These are phyloP conservation scores for Platichthys flesus DNA, from an alignment of 2,113 vertebrate genomes.

Conservation along the genomic window DNA sequence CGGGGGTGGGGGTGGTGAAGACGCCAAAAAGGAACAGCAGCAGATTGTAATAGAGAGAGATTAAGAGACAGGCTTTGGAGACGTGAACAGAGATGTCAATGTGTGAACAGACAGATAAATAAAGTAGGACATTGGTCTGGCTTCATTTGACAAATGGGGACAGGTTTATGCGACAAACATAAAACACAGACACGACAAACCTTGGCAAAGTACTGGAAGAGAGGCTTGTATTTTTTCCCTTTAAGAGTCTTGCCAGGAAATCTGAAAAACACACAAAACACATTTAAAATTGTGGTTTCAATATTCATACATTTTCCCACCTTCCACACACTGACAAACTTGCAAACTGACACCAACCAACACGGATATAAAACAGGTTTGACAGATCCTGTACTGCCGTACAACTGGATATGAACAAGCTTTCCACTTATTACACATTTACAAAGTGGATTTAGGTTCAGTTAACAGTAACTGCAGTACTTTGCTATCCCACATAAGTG, in stretches of 20 bases:
- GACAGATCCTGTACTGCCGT: background rate
- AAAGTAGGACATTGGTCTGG: slow-evolving; percentile 14
- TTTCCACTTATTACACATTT: background rate
- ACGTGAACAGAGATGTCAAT: background rate
- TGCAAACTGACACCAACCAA: background rate
- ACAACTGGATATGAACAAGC: background rate
- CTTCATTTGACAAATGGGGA: slow-evolving; percentile 17
- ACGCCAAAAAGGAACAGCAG: slow-evolving; percentile 13
- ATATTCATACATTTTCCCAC: background rate
- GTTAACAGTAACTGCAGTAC: background rate
- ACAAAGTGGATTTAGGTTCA: background rate
- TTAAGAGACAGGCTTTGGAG: background rate
- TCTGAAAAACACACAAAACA: slow-evolving; percentile 75
- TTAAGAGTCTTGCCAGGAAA: slow-evolving; percentile 92
- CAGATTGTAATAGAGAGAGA: background rate
- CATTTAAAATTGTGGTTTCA: background rate
- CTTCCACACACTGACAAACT: background rate
- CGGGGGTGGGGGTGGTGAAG: background rate
- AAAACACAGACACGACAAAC: slow-evolving; percentile 77
- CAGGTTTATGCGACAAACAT: background rate
- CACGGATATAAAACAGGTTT: background rate
- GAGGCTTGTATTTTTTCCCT: slow-evolving; percentile 93
- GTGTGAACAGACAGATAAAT: background rate
- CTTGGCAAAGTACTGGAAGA: slow-evolving; percentile 94
- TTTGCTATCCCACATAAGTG: background rate